Conservation (phyloP, 2,797 vertebrate genomes). For the Poecilia picta region DNA sequence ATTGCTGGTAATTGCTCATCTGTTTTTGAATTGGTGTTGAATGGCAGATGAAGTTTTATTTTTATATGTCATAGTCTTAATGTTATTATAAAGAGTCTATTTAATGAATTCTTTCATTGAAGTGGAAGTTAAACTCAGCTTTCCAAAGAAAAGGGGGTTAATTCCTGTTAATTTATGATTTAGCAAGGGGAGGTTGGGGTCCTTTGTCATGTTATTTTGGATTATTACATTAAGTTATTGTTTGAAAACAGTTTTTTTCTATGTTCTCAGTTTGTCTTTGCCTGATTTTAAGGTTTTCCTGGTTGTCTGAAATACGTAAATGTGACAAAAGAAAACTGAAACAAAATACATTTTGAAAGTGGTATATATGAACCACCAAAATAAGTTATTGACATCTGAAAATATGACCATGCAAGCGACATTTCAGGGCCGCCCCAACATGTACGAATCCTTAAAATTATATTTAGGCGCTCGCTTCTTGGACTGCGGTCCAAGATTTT, state of each 20-base stretch:
- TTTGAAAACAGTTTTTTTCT: not conserved
- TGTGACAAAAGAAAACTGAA: not conserved
- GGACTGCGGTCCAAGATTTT: not conserved
- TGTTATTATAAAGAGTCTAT: not conserved
- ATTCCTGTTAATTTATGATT: not conserved
- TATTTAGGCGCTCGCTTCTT: not conserved
- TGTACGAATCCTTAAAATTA: not conserved
- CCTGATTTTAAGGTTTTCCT: not conserved
- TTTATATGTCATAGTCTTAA: not conserved
- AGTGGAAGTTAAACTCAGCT: not conserved
- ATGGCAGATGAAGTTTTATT: not conserved
- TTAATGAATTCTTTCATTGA: not conserved
- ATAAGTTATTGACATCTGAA: not conserved
- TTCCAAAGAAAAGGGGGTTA: not conserved
- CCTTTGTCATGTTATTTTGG: not conserved
- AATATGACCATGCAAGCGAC: not conserved
- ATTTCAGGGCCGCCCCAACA: not conserved
- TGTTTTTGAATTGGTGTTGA: not conserved
- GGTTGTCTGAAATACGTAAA: not conserved
- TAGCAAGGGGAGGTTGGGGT: not conserved
- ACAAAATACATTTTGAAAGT: not conserved
- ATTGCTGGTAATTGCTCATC: not conserved
- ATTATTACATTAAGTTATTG: not conserved
- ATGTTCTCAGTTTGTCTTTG: not conserved
- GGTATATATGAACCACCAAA: not conserved